Conservation (phyloP, 2,113 vertebrate species). For the Narcine bancroftii region DNA sequence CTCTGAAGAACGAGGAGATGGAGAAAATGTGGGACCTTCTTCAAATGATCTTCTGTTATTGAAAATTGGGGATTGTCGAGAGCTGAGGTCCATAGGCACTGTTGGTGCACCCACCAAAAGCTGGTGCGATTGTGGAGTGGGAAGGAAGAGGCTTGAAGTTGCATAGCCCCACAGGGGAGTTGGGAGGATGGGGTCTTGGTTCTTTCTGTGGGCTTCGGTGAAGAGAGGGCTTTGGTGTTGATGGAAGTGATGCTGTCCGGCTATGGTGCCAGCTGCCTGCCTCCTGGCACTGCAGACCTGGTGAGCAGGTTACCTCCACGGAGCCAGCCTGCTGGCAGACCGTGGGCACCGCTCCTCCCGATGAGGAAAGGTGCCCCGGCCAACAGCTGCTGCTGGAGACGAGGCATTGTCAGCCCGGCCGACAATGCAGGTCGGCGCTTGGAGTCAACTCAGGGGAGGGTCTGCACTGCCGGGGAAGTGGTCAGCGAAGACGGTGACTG, state of each 20-base stretch:
- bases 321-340: not conserved
- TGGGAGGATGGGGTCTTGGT: not conserved
- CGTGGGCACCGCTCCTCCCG: not conserved
- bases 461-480: no score
- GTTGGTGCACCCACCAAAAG: no score
- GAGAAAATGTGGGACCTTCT: not conserved
- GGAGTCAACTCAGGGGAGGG: no score
- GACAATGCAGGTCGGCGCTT: not conserved
- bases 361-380: not conserved
- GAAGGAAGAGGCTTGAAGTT: not conserved
- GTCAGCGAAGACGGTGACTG: no score
- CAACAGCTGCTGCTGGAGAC: not conserved
- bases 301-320: not conserved
- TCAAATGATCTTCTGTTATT: not conserved
- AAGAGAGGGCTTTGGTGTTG: not conserved
- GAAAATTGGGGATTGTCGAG: no score
- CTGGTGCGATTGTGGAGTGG: no score
- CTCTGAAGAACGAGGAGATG: not conserved
- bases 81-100: no score
- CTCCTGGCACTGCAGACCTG: not conserved
- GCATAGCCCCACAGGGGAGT: not conserved
- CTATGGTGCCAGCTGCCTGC: not conserved
- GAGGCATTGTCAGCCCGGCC: not conserved
- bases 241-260: not conserved
- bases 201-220: no score